Evolutionary conservation across 2,888 invertebrate species (phyloP).

Genomic region (Octonoba sinensis): DNA sequence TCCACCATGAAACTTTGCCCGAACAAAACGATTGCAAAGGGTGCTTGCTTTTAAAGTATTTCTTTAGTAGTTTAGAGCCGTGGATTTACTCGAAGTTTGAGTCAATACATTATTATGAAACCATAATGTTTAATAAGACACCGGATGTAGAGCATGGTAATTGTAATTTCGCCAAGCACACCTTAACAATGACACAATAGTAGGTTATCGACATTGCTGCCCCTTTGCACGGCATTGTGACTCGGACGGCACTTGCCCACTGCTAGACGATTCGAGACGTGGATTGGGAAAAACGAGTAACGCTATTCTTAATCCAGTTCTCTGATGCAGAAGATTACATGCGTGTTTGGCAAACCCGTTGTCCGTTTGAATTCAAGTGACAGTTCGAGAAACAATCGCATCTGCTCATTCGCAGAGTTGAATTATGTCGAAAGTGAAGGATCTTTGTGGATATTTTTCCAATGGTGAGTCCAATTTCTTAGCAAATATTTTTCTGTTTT

Average conservation of each 20-base stretch:
- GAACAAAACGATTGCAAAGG: too few relatives aligned
- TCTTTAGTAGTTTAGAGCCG: too few relatives aligned
- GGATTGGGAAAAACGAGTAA: slow-evolving; percentile 34
- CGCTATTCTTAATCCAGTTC: slow-evolving; percentile 47
- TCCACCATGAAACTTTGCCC: background rate
- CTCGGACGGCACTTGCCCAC: slow-evolving; percentile 28
- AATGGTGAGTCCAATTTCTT: slow-evolving; percentile 19
- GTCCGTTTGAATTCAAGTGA: slow-evolving; percentile 11
- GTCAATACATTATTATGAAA: slow-evolving; percentile 18
- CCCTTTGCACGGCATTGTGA: slow-evolving; percentile 28
- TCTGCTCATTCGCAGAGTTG: slow-evolving; percentile 8
- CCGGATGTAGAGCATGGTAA: slow-evolving; percentile 49
- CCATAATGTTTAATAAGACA: slow-evolving; percentile 48
- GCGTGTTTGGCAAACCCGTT: slow-evolving; percentile 15
- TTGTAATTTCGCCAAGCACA: slow-evolving; percentile 36
- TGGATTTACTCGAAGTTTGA: too few relatives aligned
- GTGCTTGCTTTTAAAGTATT: too few relatives aligned
- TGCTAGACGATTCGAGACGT: slow-evolving; percentile 25
- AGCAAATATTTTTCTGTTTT: too few relatives aligned
- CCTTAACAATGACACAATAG: slow-evolving; percentile 60
- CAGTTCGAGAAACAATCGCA: slow-evolving; percentile 15
- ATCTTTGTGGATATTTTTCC: slow-evolving; percentile 40
- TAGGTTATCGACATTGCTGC: slow-evolving; percentile 50
- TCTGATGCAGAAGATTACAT: slow-evolving; percentile 26
- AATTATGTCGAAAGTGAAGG: slow-evolving; percentile 45